Evolutionary conservation across 2,888 invertebrate genomes (phyloP).

Genomic region (Platerodrilus igneus): DNA sequence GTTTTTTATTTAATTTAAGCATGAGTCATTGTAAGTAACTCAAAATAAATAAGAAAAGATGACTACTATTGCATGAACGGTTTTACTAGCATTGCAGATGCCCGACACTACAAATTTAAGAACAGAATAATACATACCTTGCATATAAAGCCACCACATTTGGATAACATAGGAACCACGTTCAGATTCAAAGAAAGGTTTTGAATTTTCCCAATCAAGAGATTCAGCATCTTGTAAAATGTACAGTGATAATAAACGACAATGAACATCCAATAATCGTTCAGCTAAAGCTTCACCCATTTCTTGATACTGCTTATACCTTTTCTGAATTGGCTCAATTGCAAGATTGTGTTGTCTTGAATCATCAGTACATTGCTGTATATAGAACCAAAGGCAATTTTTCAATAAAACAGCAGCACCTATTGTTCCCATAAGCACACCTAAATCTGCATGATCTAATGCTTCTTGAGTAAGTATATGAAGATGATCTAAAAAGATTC

Average conservation of each 20-base stretch:
- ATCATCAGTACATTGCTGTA: slow-evolving; percentile 52
- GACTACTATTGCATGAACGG: too few species aligned
- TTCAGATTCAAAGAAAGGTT: slow-evolving; percentile 66
- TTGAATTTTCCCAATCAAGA: slow-evolving; percentile 64
- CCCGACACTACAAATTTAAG: too few species aligned
- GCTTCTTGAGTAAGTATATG: slow-evolving; percentile 79
- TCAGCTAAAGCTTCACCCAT: slow-evolving; percentile 84
- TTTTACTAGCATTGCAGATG: too few species aligned
- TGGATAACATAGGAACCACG: slow-evolving; percentile 77
- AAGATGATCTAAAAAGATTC: slow-evolving; percentile 64
- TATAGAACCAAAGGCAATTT: slow-evolving; percentile 74
- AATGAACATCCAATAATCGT: slow-evolving; percentile 74
- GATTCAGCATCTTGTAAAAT: slow-evolving; percentile 79
- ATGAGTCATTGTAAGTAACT: too few species aligned
- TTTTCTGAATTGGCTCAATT: slow-evolving; percentile 43
- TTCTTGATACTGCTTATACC: slow-evolving; percentile 72
- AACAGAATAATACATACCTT: too few species aligned
- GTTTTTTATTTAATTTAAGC: too few species aligned
- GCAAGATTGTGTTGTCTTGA: slow-evolving; percentile 29
- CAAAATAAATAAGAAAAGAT: too few species aligned
- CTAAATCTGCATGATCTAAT: slow-evolving; percentile 76
- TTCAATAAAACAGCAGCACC: slow-evolving; percentile 75
- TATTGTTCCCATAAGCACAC: slow-evolving; percentile 74
- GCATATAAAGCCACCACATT: slow-evolving; percentile 88
- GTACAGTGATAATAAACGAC: slow-evolving; percentile 70